phyloP scores from a whole-genome alignment of 2,888 invertebrate species.

The Drosophila siamana region DNA sequence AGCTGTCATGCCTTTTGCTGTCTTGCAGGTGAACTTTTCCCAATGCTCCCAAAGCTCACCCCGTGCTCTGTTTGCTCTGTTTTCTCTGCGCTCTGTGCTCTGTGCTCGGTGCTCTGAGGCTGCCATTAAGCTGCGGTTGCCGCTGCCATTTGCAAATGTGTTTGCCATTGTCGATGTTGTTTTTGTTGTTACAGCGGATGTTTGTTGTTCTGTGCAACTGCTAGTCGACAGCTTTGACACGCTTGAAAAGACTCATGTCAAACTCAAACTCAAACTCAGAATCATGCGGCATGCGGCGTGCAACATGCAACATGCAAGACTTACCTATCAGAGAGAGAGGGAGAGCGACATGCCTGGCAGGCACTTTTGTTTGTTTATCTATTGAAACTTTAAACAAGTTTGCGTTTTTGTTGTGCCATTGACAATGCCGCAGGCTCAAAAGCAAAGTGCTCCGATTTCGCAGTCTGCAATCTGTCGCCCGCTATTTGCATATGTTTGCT shows the following conservation, averaged over 20 bases:
- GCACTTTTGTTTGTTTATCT: conserved; percentile 74
- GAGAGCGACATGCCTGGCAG: conserved; percentile 40
- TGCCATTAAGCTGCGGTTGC: conserved; percentile 79
- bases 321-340: not conserved
- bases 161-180: conserved; percentile 66
- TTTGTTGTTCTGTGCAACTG: conserved; percentile 49
- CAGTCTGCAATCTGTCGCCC: conserved; percentile 41
- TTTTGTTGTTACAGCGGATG: conserved; percentile 18
- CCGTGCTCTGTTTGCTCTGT: conserved; percentile 2
- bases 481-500: conserved; percentile 28
- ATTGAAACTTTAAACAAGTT: conserved; percentile 78
- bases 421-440: conserved; percentile 21
- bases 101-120: conserved; percentile 46
- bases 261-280: conserved; percentile 29
- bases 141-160: conserved; percentile 79
- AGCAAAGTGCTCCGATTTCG: conserved; percentile 45
- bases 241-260: conserved; percentile 73
- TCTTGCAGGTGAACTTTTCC: conserved; percentile 75
- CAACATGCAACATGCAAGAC: conserved; percentile 25
- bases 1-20: conserved; percentile 62
- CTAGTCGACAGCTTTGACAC: conserved; percentile 72
- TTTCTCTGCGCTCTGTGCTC: conserved; percentile 1
- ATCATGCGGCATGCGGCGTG: conserved; percentile 18
- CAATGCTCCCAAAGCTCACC: conserved; percentile 31
- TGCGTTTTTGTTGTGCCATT: conserved; percentile 44